phyloP scores from a whole-genome alignment of 1,140 invertebrate genomes.

The Drosophila mojavensis region DNA sequence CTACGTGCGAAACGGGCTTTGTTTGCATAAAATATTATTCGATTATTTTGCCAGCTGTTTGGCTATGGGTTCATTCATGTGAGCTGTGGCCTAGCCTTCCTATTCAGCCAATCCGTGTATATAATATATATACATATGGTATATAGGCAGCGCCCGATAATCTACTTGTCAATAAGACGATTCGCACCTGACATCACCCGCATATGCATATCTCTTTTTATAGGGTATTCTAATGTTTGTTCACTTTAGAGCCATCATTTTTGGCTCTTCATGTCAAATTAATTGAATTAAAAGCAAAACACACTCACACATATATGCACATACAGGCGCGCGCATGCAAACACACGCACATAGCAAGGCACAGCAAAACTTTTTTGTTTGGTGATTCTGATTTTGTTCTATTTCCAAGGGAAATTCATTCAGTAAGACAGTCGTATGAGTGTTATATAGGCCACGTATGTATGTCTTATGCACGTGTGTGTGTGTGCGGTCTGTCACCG shows the following conservation, averaged over 20 bases:
- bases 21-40: neutral
- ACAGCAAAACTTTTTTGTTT: conserved; percentile 19
- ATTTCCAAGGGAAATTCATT: conserved; percentile 65
- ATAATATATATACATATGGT: no score
- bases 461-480: conserved; percentile 13
- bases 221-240: conserved; percentile 1
- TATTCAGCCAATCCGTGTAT: neutral
- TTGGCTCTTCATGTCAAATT: conserved; percentile 50
- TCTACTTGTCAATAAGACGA: neutral
- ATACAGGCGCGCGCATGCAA: neutral
- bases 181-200: neutral
- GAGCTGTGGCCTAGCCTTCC: neutral
- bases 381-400: conserved; percentile 15
- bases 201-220: neutral
- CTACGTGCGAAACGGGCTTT: neutral
- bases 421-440: conserved; percentile 31
- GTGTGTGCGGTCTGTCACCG: conserved; percentile 10
- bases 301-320: neutral
- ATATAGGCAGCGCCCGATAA: no score
- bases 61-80: neutral
- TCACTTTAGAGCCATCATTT: neutral
- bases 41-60: neutral
- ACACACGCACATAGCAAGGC: neutral
- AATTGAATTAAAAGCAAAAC: conserved; percentile 70
- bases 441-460: neutral